A percentile compares a stretch with the other conserved stretches of the same genome.
phyloP scores from a whole-genome alignment of 2,113 vertebrate genomes.

The Cavia porcellus region DNA sequence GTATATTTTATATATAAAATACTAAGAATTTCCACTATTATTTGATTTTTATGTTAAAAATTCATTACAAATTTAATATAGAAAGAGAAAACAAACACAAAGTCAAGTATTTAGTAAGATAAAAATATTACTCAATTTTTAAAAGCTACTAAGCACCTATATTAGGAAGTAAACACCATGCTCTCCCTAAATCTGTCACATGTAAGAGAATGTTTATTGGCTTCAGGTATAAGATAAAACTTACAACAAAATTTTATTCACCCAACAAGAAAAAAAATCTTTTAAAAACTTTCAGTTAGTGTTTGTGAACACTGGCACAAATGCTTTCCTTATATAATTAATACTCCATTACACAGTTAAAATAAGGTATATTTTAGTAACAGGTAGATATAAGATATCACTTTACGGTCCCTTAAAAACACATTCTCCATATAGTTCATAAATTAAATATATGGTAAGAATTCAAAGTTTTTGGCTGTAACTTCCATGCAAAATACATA shows the following conservation, averaged over 20 bases:
- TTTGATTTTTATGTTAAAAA: conserved; percentile 29
- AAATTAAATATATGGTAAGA: neutral
- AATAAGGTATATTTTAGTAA: neutral
- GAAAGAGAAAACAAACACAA: neutral
- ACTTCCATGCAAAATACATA: neutral
- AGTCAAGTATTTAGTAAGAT: conserved; percentile 25
- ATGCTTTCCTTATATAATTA: neutral
- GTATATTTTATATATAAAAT: neutral
- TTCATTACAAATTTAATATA: neutral
- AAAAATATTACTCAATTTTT: neutral
- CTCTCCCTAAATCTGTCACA: neutral
- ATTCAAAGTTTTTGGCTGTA: neutral
- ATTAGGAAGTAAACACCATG: neutral
- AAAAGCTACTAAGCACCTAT: neutral
- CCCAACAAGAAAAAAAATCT: neutral
- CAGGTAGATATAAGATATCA: neutral
- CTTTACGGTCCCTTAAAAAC: neutral
- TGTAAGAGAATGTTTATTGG: neutral
- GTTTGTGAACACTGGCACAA: neutral
- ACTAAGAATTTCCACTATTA: conserved; percentile 3
- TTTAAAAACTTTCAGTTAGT: neutral
- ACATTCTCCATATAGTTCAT: neutral
- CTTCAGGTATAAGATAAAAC: neutral
- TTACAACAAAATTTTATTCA: neutral
- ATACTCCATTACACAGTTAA: neutral